Base-by-base conservation (phyloP, 2,888 invertebrate species). In the Sminthurides aquaticus region DNA sequence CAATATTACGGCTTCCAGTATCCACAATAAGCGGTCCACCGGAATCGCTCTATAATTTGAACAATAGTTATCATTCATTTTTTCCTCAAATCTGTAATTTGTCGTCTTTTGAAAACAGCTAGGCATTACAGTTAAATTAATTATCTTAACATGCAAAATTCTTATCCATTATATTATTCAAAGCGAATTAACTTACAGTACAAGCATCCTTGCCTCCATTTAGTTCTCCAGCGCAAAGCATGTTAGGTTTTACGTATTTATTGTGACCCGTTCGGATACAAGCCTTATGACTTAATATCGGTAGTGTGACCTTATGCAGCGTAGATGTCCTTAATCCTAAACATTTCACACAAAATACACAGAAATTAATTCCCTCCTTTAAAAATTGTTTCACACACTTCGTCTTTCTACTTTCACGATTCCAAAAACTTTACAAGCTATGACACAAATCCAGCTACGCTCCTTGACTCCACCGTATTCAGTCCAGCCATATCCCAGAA, bases 11-110 rank as follows among this genome's bases (percentile, higher is more conserved):
- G 34, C 75, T 75, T 63, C 76, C 76, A 5, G 66, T 28, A 22
- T 75, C 68, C 34, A 72, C 72, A 65, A 79, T 79, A 24, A 80
- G 68, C 1, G 79, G 79, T 1, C 79, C 79, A 5, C 80, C 80
- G 22, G 78, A 78, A 73, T 80, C 80, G n/a, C 79, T 79, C 79
- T 79, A 68, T 18, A 34, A 34, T 34, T 5, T 34, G 8, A 15
- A 34, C n/a, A 34, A 15, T 34, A 34, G 43, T 15, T 15, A 5
- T 34, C 15, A 34, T 34, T 34, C 8, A 34, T 15, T n/a, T n/a
- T n/a, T n/a, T n/a, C n/a, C n/a, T n/a, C n/a, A n/a, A n/a, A n/a
- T n/a, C n/a, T n/a, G n/a, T n/a, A n/a, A n/a, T n/a, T n/a, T n/a
- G n/a, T n/a, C n/a, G n/a, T n/a, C n/a, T n/a, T n/a, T n/a, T n/a